Evolutionary conservation across 2,888 invertebrate genomes (phyloP).

Genomic region (Pecten maximus): DNA sequence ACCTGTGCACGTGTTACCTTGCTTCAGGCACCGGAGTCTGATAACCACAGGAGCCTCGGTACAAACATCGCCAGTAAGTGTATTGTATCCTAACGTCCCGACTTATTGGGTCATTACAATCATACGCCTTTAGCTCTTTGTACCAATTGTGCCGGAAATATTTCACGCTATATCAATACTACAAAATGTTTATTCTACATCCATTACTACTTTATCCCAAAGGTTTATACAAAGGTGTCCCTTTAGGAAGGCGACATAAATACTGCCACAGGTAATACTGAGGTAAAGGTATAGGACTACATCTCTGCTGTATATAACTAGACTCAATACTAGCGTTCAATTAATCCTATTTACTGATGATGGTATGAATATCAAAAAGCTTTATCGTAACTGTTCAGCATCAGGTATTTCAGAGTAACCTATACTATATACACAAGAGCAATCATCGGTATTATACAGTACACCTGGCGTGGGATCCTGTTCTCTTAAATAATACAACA

Average conservation of each 20-base stretch:
- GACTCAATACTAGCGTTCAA: not conserved
- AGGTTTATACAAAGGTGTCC: not conserved
- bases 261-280: not conserved
- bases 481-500: not conserved
- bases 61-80: not conserved
- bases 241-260: not conserved
- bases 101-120: not conserved
- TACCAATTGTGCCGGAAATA: slow-evolving; percentile 18
- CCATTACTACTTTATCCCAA: not conserved
- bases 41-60: not conserved
- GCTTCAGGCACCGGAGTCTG: not conserved
- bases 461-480: too few species aligned
- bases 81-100: not conserved
- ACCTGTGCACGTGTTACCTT: not conserved
- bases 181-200: not conserved
- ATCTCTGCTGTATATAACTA: not conserved
- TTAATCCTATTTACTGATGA: not conserved
- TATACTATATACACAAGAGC: not conserved
- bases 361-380: not conserved
- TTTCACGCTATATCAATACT: not conserved
- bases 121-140: not conserved
- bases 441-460: not conserved
- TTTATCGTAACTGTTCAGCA: not conserved
- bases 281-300: too few species aligned
- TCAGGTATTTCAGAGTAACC: not conserved